Evolutionary conservation across 2,888 invertebrate species (phyloP).

Genomic region (Sarcophaga carnaria): DNA sequence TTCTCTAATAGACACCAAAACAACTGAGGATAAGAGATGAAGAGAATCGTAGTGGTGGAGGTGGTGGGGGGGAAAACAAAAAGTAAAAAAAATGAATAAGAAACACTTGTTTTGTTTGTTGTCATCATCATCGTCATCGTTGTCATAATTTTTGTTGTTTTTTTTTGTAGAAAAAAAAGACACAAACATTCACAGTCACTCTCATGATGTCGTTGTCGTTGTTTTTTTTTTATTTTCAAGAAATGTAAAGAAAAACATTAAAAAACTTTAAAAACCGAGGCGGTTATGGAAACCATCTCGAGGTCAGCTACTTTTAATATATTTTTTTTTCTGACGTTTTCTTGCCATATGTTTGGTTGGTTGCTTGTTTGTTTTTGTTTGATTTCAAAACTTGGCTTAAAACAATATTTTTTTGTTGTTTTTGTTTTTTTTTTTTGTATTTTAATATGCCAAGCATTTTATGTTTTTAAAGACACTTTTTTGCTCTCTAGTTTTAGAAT

Average conservation of each 20-base stretch:
- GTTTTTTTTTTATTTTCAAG: conserved; percentile 7
- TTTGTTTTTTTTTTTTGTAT: neutral
- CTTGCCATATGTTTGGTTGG: neutral
- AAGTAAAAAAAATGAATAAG: conserved; percentile 9
- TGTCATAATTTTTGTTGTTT: conserved; percentile 18
- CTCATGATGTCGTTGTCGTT: conserved; percentile 27
- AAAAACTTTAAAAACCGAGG: conserved; percentile 65
- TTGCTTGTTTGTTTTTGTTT: neutral
- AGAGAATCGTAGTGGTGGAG: too few relatives aligned
- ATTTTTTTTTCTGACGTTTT: conserved; percentile 20
- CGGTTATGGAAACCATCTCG: conserved; percentile 72
- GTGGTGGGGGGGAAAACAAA: neutral
- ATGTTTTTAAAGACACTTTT: neutral
- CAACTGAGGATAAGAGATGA: too few relatives aligned
- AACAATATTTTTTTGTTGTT: conserved; percentile 23
- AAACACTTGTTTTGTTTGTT: conserved; percentile 64
- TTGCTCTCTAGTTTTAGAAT: neutral
- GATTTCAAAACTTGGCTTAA: conserved; percentile 42
- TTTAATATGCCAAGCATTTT: neutral
- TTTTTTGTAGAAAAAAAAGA: neutral
- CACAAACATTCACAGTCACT: conserved; percentile 47
- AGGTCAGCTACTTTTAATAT: conserved; percentile 71
- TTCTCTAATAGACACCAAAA: conserved; percentile 1
- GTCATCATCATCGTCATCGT: conserved; percentile 52
- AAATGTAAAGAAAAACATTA: conserved; percentile 31